Evolutionary conservation across 2,888 invertebrate genomes (phyloP).

Genomic region (Drosophila siamana): DNA sequence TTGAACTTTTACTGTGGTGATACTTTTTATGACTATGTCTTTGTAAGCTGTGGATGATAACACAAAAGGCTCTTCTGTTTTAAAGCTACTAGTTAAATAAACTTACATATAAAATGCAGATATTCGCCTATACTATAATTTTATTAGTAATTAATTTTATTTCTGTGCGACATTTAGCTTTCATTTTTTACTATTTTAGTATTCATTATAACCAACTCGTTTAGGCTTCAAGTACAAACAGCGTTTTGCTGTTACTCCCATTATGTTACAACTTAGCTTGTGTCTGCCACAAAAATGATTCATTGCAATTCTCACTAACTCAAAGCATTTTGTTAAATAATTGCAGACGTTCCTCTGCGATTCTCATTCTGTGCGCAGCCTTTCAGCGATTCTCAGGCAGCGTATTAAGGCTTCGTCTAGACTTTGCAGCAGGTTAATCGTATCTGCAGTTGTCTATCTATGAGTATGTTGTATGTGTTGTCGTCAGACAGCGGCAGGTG

Average conservation of each 20-base stretch:
- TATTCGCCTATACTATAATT: too few relatives aligned
- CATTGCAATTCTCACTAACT: background rate
- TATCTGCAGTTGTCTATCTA: slow-evolving; percentile 49
- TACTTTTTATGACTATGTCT: background rate
- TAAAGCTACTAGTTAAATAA: too few relatives aligned
- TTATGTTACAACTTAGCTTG: too few relatives aligned
- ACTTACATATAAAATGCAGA: too few relatives aligned
- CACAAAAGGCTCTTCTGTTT: too few relatives aligned
- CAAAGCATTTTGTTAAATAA: background rate
- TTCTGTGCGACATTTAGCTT: too few relatives aligned
- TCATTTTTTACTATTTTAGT: too few relatives aligned
- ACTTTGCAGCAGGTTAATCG: background rate
- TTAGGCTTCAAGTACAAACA: too few relatives aligned
- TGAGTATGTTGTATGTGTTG: slow-evolving; percentile 28
- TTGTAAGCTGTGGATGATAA: background rate
- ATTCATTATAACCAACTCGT: too few relatives aligned
- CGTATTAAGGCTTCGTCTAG: slow-evolving; percentile 31
- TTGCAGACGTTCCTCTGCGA: background rate
- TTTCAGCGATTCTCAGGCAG: slow-evolving; percentile 22
- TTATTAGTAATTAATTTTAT: too few relatives aligned
- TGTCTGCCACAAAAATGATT: background rate
- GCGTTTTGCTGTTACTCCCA: too few relatives aligned
- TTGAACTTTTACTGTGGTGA: background rate
- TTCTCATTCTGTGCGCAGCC: background rate
- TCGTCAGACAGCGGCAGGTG: slow-evolving; percentile 61